These are phyloP conservation scores for Hemistola chrysoprasaria DNA, from an alignment of 2,888 invertebrate species.

Conservation along the genomic window DNA sequence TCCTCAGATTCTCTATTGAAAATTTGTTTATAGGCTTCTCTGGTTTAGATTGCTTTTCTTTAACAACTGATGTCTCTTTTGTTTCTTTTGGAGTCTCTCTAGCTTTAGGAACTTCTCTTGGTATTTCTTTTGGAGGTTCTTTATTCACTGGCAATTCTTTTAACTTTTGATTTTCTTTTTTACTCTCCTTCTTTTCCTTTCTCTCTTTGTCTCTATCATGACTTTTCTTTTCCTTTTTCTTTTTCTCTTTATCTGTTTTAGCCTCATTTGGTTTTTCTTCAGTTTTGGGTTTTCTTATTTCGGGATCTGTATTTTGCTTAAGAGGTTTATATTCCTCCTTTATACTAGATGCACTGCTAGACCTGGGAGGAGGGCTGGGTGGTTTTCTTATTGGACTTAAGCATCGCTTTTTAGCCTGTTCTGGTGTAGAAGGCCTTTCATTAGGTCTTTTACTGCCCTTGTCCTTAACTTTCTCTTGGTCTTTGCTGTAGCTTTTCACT, in stretches of 20 bases:
- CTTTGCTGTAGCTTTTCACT: slow-evolving; percentile 79
- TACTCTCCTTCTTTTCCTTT: slow-evolving; percentile 79
- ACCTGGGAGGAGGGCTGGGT: slow-evolving; percentile 60
- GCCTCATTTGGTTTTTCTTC: slow-evolving; percentile 80
- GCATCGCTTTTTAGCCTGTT: slow-evolving; percentile 61
- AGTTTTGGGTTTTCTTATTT: slow-evolving; percentile 61
- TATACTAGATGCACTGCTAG: slow-evolving; percentile 67
- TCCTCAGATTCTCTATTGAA: slow-evolving; percentile 73
- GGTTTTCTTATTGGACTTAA: slow-evolving; percentile 59
- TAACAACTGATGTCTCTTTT: slow-evolving; percentile 57
- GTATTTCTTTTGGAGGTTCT: slow-evolving; percentile 55
- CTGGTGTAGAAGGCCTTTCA: slow-evolving; percentile 69
- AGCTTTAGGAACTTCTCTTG: slow-evolving; percentile 61
- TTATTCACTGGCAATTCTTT: slow-evolving; percentile 66
- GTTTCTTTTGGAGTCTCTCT: slow-evolving; percentile 61
- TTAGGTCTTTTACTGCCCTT: slow-evolving; percentile 75
- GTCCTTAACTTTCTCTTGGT: slow-evolving; percentile 79
- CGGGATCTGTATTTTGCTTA: slow-evolving; percentile 58
- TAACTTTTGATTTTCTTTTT: slow-evolving; percentile 78
- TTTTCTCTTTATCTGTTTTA: slow-evolving; percentile 78
- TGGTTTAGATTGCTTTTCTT: slow-evolving; percentile 63
- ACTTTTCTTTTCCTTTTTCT: slow-evolving; percentile 84
- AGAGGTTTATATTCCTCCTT: slow-evolving; percentile 68
- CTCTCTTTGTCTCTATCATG: slow-evolving; percentile 85
- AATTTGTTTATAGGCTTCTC: slow-evolving; percentile 73